Base-by-base conservation (phyloP, 2,797 vertebrate genomes). In the Kryptopterus vitreolus region DNA sequence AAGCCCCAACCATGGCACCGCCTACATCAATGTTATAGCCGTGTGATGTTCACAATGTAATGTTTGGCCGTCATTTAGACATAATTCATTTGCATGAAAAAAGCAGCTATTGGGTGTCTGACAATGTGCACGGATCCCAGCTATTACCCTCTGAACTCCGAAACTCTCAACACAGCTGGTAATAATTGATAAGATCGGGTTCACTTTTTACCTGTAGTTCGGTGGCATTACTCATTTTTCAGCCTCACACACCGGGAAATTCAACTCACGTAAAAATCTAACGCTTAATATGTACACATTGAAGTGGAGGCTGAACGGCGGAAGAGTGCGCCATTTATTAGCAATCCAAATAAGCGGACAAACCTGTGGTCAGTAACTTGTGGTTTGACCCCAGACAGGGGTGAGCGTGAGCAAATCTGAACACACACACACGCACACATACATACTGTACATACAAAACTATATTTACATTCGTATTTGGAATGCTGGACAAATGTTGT, bases 321-420 rank as follows among this genome's bases (percentile, higher is more conserved):
- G 5, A 52, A n/a, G 22, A 35, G 12, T 2, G 33, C 4, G 53
- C 29, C 71, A 57, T 16, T 74, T 58, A 59, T 74, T 74, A 74
- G 26, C 72, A 59, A 74, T 59, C 35, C 72, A 74, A 74, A 74
- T 74, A 22, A 43, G 55, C 35, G 59, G 35, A 59, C 72, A 74
- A 74, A 74, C 55, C 5, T 59, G 71, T 73, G 53, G 71, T 73
- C 31, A 55, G 33, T 35, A 35, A n/a, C 70, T 33, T 35, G 52
- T 57, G 33, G 52, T 57, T 73, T 73, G 52, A 43, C 13, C 22
- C 20, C 72, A 59, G 35, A 22, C 6, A 38, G 13, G 57, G 52
- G 52, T 24, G 71, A 74, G 35, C 26, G 53, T 4, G 16, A 26
- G 71, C 52, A 35, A 55, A 55, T 57, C 70, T 73, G 11, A 69